phyloP scores from a whole-genome alignment of 1,140 invertebrate species.

The Conus ventricosus region DNA sequence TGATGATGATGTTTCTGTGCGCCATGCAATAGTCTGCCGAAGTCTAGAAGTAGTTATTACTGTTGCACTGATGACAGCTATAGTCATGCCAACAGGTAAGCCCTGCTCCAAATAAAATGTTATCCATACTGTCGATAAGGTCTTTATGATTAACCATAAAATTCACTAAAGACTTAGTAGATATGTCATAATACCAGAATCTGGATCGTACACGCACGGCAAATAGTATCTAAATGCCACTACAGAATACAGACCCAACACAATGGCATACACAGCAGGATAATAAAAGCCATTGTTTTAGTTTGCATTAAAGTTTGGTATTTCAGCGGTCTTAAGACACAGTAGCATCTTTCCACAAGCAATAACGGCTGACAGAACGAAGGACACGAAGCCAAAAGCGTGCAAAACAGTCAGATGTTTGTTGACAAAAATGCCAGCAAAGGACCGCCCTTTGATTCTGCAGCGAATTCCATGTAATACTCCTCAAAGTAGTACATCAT shows the following conservation, averaged over 20 bases:
- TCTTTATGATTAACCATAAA: neutral
- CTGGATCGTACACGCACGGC: neutral
- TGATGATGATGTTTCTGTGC: neutral
- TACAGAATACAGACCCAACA: neutral
- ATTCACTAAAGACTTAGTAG: neutral
- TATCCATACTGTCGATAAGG: neutral
- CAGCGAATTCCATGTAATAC: neutral
- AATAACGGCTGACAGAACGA: neutral
- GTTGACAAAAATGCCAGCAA: neutral
- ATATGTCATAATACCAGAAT: neutral
- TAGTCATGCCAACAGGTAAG: neutral
- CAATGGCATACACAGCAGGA: neutral
- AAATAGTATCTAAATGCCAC: neutral
- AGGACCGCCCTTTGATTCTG: neutral
- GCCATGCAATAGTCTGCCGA: neutral
- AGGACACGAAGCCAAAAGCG: neutral
- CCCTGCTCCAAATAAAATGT: neutral
- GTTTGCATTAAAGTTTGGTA: neutral
- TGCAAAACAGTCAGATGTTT: neutral
- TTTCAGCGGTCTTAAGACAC: neutral
- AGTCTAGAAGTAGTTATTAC: neutral
- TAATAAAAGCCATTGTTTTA: neutral
- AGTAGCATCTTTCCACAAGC: neutral
- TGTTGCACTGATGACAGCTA: neutral
- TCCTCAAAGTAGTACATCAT: neutral